Evolutionary conservation across 2,797 vertebrate species (phyloP), one percentile per base, ranked within the genome.

Genomic region (Crenichthys baileyi): DNA sequence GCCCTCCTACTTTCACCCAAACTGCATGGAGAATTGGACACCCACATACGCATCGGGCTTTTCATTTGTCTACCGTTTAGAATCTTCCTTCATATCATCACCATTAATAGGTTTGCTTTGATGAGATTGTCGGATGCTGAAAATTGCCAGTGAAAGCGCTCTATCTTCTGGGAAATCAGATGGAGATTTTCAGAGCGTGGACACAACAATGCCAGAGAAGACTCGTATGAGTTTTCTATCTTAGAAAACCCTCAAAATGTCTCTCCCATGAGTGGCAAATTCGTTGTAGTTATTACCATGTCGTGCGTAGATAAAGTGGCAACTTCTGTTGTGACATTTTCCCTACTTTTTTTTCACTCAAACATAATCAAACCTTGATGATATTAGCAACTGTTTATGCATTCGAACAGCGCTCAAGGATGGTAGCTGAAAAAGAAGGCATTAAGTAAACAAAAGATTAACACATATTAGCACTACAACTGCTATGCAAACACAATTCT

Each of bases 111-210:
- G 84, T 89, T 90, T 46, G 82, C 90, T 92, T 92, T 92, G 92
- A 94, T 92, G 87, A 93, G 90, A 93, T 92, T 92, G 91, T 91
- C 86, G 84, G 81, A 89, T 82, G 87, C 79, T 84, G 86, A 88
- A 88, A 91, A 90, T 91, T 91, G 88, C 88, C 80, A 87, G 89
- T 91, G 87, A 90, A 90, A 87, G 85, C 88, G 65, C 79, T 41
- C 77, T 76, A 87, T 91, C 93, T 91, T 41, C 83, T 80, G 92
- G 94, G 93, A 94, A 94, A 94, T 94, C 92, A 93, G 86, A 91
- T 72, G 82, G 85, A 91, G 89, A 82, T 86, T 88, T 90, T 87
- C 81, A 83, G 80, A 81, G 78, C 79, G 89, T 85, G 61, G 88
- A 83, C 84, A 75, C 88, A 90, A 91, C 90, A 90, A 87, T 85